A percentile compares a stretch with the other conserved stretches of the same genome.
phyloP scores from a whole-genome alignment of 1,140 invertebrate genomes.

The Drosophila navojoa region DNA sequence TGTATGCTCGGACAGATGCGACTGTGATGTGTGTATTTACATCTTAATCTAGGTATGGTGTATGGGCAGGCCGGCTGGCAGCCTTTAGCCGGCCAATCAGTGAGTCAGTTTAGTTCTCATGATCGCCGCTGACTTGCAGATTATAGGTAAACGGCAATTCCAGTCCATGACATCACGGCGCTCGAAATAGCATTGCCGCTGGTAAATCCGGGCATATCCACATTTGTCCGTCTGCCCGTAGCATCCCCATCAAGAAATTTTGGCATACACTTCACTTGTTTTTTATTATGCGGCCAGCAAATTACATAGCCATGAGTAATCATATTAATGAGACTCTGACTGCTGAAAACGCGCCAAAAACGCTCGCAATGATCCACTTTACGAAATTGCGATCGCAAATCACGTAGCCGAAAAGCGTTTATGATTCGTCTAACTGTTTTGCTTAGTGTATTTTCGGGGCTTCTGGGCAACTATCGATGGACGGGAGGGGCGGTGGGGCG shows the following conservation, averaged over 20 bases:
- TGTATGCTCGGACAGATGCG: not conserved
- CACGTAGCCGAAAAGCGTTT: constrained; percentile 69
- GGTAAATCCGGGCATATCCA: constrained; percentile 65
- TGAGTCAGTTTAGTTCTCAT: constrained; percentile 52
- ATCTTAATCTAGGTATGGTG: constrained; percentile 25
- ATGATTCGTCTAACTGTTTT: constrained; percentile 73
- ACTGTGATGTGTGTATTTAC: constrained; percentile 11
- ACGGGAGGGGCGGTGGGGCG: constrained; percentile 2
- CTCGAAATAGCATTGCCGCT: constrained; percentile 51
- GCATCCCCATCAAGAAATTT: constrained; percentile 56
- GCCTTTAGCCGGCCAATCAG: constrained; percentile 42
- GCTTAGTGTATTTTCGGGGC: constrained; percentile 25
- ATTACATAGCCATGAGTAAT: constrained; percentile 79
- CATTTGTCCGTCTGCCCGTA: constrained; percentile 26
- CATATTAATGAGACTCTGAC: constrained; percentile 62
- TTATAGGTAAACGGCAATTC: constrained; percentile 41
- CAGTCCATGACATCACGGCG: constrained; percentile 63
- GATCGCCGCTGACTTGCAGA: constrained; percentile 72
- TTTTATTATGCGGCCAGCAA: constrained; percentile 38
- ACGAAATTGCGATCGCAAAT: constrained; percentile 64
- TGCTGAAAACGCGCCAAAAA: constrained; percentile 54
- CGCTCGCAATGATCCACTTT: constrained; percentile 75
- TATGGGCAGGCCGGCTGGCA: no score
- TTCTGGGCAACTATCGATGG: constrained; percentile 54
- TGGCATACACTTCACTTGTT: constrained; percentile 61